Conservation (phyloP, 2,797 vertebrate genomes). For the Morelia viridis region DNA sequence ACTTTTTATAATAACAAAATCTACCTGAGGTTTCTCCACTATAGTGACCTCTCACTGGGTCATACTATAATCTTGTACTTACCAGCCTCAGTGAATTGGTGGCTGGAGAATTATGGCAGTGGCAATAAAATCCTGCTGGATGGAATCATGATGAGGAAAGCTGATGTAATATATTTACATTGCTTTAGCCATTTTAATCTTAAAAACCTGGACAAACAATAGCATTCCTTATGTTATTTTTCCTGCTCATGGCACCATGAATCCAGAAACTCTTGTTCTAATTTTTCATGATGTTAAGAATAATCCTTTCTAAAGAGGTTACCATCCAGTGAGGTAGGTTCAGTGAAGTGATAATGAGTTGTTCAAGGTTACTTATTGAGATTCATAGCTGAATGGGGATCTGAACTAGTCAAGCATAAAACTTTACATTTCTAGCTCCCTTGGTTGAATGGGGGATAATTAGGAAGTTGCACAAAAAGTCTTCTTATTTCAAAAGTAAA, state of each 20-base stretch:
- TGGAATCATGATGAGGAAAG: not conserved
- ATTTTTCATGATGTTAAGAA: slow-evolving; percentile 2
- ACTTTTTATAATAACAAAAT: not conserved
- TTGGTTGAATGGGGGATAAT: not conserved
- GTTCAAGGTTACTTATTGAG: slow-evolving; percentile 9
- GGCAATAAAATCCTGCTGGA: not conserved
- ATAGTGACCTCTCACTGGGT: not conserved
- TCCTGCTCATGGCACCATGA: not conserved
- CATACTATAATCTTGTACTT: not conserved
- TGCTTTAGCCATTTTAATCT: not conserved
- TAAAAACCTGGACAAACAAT: not conserved
- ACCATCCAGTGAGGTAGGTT: not conserved
- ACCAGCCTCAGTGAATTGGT: not conserved
- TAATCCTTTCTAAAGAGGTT: not conserved
- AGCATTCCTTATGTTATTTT: not conserved
- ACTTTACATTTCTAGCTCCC: not conserved
- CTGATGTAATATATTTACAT: not conserved
- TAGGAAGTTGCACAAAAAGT: not conserved
- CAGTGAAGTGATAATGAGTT: slow-evolving; percentile 12
- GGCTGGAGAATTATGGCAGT: not conserved
- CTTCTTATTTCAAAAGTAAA: not conserved
- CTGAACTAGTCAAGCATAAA: slow-evolving; percentile 6
- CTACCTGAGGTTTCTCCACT: not conserved
- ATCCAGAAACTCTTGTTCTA: not conserved
- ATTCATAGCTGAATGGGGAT: slow-evolving; percentile 4